These are phyloP conservation scores for Acrobeloides nanus DNA, from an alignment of 2,888 invertebrate species.

Conservation along the genomic window DNA sequence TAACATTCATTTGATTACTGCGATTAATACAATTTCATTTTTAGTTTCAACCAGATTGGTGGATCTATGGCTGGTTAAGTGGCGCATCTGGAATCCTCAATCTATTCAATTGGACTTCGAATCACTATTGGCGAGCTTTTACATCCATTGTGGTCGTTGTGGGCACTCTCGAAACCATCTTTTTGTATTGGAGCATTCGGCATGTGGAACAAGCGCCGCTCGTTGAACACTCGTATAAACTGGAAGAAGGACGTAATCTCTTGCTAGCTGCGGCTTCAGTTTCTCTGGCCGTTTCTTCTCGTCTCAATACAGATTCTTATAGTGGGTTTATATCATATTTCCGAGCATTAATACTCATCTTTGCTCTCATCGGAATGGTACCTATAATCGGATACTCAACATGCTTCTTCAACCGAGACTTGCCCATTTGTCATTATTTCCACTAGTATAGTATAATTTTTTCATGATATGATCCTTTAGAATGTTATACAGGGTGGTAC, in stretches of 20 bases:
- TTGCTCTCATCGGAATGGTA: conserved; percentile 7
- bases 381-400: conserved; percentile 16
- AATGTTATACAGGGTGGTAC: not conserved
- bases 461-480: too few relatives aligned
- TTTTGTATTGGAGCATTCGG: conserved; percentile 21
- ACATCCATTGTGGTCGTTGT: conserved; percentile 25
- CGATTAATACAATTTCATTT: too few relatives aligned
- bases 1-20: not conserved
- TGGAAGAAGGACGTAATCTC: conserved; percentile 25
- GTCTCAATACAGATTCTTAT: conserved; percentile 9
- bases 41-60: conserved; percentile 24
- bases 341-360: conserved; percentile 14
- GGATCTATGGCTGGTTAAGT: conserved; percentile 25
- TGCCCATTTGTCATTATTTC: conserved; percentile 15
- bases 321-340: conserved; percentile 4
- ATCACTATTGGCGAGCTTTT: conserved; percentile 22
- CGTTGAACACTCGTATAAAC: conserved; percentile 7
- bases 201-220: conserved; percentile 15
- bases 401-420: conserved; percentile 15
- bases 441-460: conserved; percentile 8
- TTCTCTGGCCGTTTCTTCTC: conserved; percentile 18
- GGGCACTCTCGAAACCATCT: conserved; percentile 25
- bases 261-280: conserved; percentile 24
- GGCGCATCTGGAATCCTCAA: conserved; percentile 18
- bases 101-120: conserved; percentile 10